These are phyloP conservation scores for Mastacembelus armatus DNA, from an alignment of 2,797 vertebrate genomes.

Conservation along the genomic window DNA sequence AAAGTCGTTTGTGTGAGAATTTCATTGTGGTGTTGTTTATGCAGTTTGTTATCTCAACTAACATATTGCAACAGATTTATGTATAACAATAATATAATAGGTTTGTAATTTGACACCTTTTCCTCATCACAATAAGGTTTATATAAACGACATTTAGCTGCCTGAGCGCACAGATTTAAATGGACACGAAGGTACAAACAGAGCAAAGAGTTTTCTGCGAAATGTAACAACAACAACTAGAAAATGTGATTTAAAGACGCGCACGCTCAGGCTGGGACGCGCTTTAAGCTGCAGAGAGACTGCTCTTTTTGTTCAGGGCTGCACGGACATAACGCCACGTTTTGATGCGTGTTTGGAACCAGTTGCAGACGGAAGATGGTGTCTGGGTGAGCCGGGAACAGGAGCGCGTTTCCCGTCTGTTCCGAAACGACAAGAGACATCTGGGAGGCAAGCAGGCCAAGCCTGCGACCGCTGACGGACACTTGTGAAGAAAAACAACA, in stretches of 20 bases:
- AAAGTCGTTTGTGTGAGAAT: no score
- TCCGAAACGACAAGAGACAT: conserved; percentile 63
- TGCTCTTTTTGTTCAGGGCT: not conserved
- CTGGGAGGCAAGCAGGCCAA: conserved; percentile 61
- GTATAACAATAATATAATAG: no score
- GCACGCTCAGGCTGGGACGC: not conserved
- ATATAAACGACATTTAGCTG: not conserved
- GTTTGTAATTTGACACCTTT: no score
- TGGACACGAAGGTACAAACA: conserved; percentile 7
- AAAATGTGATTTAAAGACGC: not conserved
- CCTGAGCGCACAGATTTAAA: not conserved
- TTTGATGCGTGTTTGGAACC: conserved; percentile 20
- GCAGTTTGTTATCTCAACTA: no score
- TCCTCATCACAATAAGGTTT: not conserved
- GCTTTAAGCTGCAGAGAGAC: not conserved
- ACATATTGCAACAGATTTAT: no score
- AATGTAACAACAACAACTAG: not conserved
- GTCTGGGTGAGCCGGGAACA: conserved; percentile 40
- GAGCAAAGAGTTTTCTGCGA: conserved; percentile 33
- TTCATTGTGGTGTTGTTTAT: no score
- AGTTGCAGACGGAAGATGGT: conserved; percentile 24
- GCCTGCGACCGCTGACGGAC: not conserved
- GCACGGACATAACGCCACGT: not conserved
- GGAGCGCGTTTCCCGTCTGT: conserved; percentile 65
- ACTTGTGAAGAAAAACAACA: not conserved